A percentile compares a stretch with the other conserved stretches of the same genome.
These are phyloP conservation scores for Triops cancriformis DNA, from an alignment of 1,140 invertebrate species.

Conservation along the genomic window DNA sequence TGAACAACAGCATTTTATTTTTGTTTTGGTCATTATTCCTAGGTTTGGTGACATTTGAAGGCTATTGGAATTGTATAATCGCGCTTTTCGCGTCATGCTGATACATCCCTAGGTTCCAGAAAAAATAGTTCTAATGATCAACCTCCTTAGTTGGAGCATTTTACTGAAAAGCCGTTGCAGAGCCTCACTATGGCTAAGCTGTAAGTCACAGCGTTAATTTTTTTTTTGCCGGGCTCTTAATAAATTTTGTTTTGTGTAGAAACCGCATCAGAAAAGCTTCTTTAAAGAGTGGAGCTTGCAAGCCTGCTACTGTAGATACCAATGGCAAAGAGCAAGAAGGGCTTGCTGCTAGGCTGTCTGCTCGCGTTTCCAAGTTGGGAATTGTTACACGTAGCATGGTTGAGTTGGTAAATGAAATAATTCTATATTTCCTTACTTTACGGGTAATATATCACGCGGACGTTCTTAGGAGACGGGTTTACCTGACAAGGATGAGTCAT, in stretches of 20 bases:
- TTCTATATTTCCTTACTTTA: not conserved
- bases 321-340: conserved; percentile 2
- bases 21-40: no score
- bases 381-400: conserved; percentile 6
- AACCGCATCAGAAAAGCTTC: not conserved
- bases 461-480: not conserved
- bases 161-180: not conserved
- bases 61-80: no score
- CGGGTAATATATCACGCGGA: not conserved
- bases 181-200: not conserved
- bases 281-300: not conserved
- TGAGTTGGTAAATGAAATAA: not conserved
- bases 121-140: not conserved
- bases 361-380: not conserved
- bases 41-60: no score
- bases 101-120: not conserved
- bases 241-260: not conserved
- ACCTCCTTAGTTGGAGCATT: not conserved
- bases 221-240: not conserved
- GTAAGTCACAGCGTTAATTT: not conserved
- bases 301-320: not conserved
- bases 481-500: not conserved
- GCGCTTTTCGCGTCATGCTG: not conserved
- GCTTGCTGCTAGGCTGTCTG: not conserved
- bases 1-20: no score